A percentile compares a stretch with the other conserved stretches of the same genome.
Conservation (phyloP, 1,140 invertebrate genomes). For the Brachionus rotundiformis region DNA sequence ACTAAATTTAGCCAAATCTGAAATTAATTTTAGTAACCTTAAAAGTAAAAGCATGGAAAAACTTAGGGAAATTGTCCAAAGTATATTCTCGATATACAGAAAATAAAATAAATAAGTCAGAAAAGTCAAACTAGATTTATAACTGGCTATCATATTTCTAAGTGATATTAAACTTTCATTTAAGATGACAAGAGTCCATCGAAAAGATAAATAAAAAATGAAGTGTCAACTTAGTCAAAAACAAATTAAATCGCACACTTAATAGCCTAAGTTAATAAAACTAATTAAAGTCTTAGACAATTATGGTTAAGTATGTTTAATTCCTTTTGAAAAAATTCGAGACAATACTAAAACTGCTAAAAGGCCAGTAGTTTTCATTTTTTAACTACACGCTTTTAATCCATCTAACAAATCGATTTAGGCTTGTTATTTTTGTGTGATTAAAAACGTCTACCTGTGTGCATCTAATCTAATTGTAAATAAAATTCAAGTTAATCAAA, state of each 20-base stretch:
- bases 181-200: neutral
- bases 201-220: constrained; percentile 6
- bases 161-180: neutral
- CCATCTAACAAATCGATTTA: neutral
- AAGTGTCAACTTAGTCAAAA: constrained; percentile 3
- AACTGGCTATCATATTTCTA: neutral
- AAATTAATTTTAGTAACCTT: too few species aligned
- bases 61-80: too few species aligned
- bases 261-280: neutral
- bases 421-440: neutral
- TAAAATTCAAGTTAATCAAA: neutral
- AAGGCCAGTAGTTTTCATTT: neutral
- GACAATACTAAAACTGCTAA: neutral
- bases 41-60: too few species aligned
- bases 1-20: too few species aligned
- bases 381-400: neutral
- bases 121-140: neutral
- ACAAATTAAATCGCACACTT: constrained; percentile 7
- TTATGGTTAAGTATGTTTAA: neutral
- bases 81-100: neutral
- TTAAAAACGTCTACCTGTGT: neutral
- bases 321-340: neutral
- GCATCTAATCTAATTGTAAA: neutral
- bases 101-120: neutral
- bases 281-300: constrained; percentile 28